These are phyloP conservation scores for Leptinotarsa undecemlineata DNA, from an alignment of 1,140 invertebrate species.

Conservation along the genomic window DNA sequence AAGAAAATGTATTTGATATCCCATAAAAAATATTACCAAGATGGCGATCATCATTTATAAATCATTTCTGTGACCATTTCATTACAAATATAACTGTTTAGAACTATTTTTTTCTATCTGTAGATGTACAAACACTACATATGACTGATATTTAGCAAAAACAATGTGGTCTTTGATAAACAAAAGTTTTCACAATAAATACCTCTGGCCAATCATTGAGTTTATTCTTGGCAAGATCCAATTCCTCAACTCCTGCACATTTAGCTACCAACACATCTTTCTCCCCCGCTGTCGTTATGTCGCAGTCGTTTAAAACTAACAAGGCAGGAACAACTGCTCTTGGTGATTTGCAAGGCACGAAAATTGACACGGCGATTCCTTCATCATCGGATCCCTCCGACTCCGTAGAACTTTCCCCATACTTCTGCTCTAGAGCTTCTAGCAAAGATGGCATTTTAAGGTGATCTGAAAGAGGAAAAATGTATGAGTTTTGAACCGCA, in stretches of 20 bases:
- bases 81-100: neutral
- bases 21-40: too few relatives aligned
- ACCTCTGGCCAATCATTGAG: conserved; percentile 84
- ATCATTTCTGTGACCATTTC: neutral
- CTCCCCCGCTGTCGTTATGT: conserved; percentile 85
- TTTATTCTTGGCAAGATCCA: conserved; percentile 89
- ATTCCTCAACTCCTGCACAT: conserved; percentile 83
- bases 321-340: conserved; percentile 76
- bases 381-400: conserved; percentile 64
- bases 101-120: neutral
- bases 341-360: conserved; percentile 79
- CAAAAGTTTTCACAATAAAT: conserved; percentile 27
- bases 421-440: conserved; percentile 84
- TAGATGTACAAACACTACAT: neutral
- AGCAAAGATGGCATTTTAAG: conserved; percentile 77
- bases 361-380: conserved; percentile 71
- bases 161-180: too few relatives aligned
- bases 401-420: conserved; percentile 65
- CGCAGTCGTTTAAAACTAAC: conserved; percentile 87
- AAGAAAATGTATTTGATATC: too few relatives aligned
- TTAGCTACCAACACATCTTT: conserved; percentile 75
- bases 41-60: neutral
- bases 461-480: conserved; percentile 15
- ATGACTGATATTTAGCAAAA: too few relatives aligned
- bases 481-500: too few relatives aligned